phyloP scores from a whole-genome alignment of 2,888 invertebrate species.

The Dryobota labecula region DNA sequence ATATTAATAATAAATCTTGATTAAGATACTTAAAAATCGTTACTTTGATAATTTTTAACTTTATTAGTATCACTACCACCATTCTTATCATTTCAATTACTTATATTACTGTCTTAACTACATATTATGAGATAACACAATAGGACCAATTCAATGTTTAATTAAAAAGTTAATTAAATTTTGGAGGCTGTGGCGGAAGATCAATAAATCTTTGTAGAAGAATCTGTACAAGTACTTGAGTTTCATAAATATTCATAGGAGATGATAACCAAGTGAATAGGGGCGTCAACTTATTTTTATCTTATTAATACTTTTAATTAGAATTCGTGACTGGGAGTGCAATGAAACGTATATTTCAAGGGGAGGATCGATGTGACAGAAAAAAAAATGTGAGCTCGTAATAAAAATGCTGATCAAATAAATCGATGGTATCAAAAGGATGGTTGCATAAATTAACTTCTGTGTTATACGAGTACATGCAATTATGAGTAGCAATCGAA shows the following conservation, averaged over 20 bases:
- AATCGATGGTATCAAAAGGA: not conserved
- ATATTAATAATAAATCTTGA: no score
- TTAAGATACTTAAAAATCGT: no score
- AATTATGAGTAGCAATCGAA: no score
- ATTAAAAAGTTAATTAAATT: constrained; percentile 65
- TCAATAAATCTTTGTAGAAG: constrained; percentile 44
- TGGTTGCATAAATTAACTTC: not conserved
- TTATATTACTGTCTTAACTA: constrained; percentile 13
- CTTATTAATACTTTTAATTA: constrained; percentile 51
- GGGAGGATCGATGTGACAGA: not conserved
- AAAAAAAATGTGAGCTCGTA: not conserved
- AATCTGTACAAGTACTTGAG: constrained; percentile 44
- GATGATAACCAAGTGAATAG: constrained; percentile 23
- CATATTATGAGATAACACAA: constrained; percentile 39
- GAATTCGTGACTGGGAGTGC: constrained; percentile 13
- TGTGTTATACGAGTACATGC: no score
- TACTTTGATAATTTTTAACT: no score
- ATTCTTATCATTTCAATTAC: constrained; percentile 9
- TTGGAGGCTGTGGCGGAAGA: constrained; percentile 30
- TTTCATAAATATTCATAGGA: constrained; percentile 54
- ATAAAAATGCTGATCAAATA: constrained; percentile 1
- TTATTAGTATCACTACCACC: not conserved
- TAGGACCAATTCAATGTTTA: constrained; percentile 55
- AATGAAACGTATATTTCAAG: not conserved
- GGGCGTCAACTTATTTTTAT: constrained; percentile 44